phyloP scores from a whole-genome alignment of 2,888 invertebrate species.

The Hoplodrina ambigua region DNA sequence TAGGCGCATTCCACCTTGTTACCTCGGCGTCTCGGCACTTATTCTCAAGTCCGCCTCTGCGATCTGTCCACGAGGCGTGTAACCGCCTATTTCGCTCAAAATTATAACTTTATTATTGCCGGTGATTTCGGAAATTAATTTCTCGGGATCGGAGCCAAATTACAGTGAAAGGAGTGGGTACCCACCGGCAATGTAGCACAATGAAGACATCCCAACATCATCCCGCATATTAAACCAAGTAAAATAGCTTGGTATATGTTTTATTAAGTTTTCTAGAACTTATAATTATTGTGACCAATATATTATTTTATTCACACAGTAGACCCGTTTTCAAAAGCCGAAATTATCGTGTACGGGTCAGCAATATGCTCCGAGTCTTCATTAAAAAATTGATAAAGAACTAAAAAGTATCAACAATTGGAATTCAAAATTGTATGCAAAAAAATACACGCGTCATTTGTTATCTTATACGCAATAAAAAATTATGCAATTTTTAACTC shows the following conservation, averaged over 20 bases:
- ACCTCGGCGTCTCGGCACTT: conserved; percentile 15
- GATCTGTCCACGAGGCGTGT: conserved; percentile 76
- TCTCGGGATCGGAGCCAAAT: conserved; percentile 86
- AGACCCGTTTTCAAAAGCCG: background rate
- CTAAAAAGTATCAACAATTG: too few relatives aligned
- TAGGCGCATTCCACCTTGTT: conserved; percentile 31
- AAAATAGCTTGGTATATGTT: conserved; percentile 23
- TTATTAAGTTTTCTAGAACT: background rate
- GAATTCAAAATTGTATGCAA: too few relatives aligned
- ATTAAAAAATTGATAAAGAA: too few relatives aligned
- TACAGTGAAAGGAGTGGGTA: conserved; percentile 74
- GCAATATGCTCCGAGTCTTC: too few relatives aligned
- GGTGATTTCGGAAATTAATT: conserved; percentile 89
- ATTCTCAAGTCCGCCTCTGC: conserved; percentile 72
- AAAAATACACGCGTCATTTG: too few relatives aligned
- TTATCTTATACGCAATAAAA: too few relatives aligned
- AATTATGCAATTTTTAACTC: too few relatives aligned
- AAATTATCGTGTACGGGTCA: background rate
- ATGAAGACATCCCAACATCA: conserved; percentile 55
- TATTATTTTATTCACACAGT: background rate
- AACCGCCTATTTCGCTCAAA: conserved; percentile 82
- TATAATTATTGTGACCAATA: background rate
- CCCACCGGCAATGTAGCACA: conserved; percentile 49
- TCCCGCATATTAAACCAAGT: conserved; percentile 40
- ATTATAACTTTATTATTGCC: conserved; percentile 89